Evolutionary conservation across 53 echinoderm and acorn worm species (phyloP).

Genomic region (Echinarachnius parma): DNA sequence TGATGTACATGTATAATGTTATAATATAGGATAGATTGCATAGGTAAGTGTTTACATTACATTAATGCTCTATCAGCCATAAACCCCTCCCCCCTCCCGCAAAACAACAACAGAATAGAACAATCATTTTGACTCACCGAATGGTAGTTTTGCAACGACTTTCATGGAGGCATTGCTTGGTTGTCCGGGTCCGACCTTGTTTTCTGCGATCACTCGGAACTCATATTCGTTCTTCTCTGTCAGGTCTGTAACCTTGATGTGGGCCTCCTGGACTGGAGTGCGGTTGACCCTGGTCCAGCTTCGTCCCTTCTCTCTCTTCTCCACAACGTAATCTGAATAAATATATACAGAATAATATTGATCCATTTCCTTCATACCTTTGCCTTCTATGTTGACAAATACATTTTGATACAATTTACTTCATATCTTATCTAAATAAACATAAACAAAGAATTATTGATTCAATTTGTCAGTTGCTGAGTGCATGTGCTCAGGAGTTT

Average conservation of each 20-base stretch:
- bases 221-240: slow-evolving; percentile 79
- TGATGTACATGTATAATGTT: neutral
- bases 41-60: neutral
- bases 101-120: too few species aligned
- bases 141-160: slow-evolving; percentile 77
- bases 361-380: too few species aligned
- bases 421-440: too few species aligned
- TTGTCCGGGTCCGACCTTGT: slow-evolving; percentile 76
- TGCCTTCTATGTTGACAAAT: too few species aligned
- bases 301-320: slow-evolving; percentile 74
- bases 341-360: too few species aligned
- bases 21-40: neutral
- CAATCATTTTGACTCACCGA: too few species aligned
- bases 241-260: slow-evolving; percentile 60
- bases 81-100: too few species aligned
- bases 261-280: slow-evolving; percentile 56
- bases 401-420: too few species aligned
- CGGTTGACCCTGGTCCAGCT: slow-evolving; percentile 80
- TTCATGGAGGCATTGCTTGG: slow-evolving; percentile 79
- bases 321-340: slow-evolving; percentile 80
- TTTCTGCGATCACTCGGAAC: slow-evolving; percentile 86
- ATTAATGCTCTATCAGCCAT: too few species aligned
- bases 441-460: too few species aligned
- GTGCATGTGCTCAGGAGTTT: too few species aligned
- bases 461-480: too few species aligned